Conservation (phyloP, 2,113 vertebrate genomes). For the Australoheros scitulus region DNA sequence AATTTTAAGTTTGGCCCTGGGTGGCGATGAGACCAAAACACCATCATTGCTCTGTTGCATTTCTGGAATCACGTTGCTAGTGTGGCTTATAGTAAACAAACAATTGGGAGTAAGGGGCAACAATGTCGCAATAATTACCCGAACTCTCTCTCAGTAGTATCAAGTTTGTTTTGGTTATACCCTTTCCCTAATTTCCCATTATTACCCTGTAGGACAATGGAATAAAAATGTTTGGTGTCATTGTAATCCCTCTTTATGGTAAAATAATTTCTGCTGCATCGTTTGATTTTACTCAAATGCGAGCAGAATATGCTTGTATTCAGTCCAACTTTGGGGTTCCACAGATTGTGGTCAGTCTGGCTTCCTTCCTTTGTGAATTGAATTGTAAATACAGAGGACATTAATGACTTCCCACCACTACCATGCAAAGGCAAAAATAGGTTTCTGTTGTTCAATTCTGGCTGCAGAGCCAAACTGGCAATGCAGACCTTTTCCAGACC, state of each 20-base stretch:
- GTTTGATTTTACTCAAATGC: slow-evolving; percentile 42
- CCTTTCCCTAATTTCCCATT: slow-evolving; percentile 3
- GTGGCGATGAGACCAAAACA: too few relatives aligned
- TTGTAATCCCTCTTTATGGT: slow-evolving; percentile 19
- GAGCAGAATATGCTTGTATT: slow-evolving; percentile 10
- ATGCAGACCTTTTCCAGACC: slow-evolving; percentile 15
- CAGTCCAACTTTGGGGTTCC: slow-evolving; percentile 24
- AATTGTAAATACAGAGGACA: slow-evolving; percentile 32
- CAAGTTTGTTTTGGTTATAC: not conserved
- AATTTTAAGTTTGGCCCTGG: too few relatives aligned
- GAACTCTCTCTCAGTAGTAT: not conserved
- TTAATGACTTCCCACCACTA: slow-evolving; percentile 36
- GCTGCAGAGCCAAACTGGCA: slow-evolving; percentile 37
- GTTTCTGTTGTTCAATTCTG: slow-evolving; percentile 10
- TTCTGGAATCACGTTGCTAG: too few relatives aligned
- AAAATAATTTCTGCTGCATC: slow-evolving; percentile 31
- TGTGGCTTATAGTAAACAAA: not conserved
- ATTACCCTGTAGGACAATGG: not conserved
- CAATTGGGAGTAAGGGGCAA: not conserved
- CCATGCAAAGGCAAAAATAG: slow-evolving; percentile 33
- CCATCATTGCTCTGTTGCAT: too few relatives aligned
- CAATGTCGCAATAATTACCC: not conserved
- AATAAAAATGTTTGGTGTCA: slow-evolving; percentile 31
- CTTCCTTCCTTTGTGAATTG: slow-evolving; percentile 20
- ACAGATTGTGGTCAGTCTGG: slow-evolving; percentile 46